These are phyloP conservation scores for Grammomys dolichurus DNA, from an alignment of 2,113 vertebrate genomes.

Conservation along the genomic window DNA sequence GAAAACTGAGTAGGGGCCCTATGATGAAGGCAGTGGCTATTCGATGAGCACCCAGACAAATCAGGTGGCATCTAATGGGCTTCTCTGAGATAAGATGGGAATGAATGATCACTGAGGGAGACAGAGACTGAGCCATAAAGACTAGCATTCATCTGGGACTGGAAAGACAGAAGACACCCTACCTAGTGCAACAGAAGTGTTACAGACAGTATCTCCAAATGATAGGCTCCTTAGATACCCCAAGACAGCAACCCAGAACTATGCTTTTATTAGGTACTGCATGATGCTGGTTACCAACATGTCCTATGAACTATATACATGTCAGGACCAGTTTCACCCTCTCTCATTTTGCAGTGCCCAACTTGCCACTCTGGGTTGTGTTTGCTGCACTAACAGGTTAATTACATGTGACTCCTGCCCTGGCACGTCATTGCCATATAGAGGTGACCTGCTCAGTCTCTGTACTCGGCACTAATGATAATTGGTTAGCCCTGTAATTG, in stretches of 20 bases:
- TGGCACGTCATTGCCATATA: neutral
- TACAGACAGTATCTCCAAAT: neutral
- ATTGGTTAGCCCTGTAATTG: neutral
- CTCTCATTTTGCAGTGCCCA: neutral
- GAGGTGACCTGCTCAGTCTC: neutral
- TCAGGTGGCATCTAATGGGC: fast-evolving
- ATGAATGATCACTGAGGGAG: neutral
- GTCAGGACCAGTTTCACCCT: neutral
- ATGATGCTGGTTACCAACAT: neutral
- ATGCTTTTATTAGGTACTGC: neutral
- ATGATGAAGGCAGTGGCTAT: too few relatives aligned
- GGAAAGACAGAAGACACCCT: neutral
- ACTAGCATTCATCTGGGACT: fast-evolving
- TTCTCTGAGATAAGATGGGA: neutral
- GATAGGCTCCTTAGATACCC: neutral
- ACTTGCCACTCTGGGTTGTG: too few relatives aligned
- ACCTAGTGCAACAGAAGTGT: neutral
- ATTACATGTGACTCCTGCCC: neutral
- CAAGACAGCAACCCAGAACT: neutral
- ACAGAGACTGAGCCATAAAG: neutral
- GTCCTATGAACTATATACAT: neutral
- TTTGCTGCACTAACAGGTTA: neutral
- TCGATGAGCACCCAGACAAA: neutral
- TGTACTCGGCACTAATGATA: neutral
- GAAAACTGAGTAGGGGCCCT: neutral